These are phyloP conservation scores for Emys orbicularis DNA, from an alignment of 2,797 vertebrate genomes.

Conservation along the genomic window DNA sequence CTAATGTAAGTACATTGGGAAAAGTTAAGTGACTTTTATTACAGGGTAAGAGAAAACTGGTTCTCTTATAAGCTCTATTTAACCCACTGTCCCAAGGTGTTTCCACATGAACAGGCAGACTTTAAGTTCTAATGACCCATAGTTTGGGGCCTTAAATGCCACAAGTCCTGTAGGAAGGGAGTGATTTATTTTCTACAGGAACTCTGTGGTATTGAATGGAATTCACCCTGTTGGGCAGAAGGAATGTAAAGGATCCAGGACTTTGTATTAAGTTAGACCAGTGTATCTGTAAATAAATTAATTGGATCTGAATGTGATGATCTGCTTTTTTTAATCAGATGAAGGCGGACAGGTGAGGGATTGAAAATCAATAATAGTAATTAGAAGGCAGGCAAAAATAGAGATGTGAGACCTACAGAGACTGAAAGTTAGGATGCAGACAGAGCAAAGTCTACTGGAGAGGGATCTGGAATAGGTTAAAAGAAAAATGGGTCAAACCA, in stretches of 20 bases:
- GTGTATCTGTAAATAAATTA: neutral
- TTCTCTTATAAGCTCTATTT: no score
- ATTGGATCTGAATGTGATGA: neutral
- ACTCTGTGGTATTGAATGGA: neutral
- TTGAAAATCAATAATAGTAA: neutral
- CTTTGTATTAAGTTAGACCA: neutral
- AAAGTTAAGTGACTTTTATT: neutral
- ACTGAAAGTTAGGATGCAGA: neutral
- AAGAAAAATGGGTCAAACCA: no score
- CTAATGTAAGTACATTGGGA: neutral
- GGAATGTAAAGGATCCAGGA: neutral
- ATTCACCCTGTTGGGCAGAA: neutral
- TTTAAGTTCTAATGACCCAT: neutral
- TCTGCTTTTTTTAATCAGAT: neutral
- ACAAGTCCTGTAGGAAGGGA: neutral
- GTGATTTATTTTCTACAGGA: neutral
- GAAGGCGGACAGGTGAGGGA: neutral
- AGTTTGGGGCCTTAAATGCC: neutral
- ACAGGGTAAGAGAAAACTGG: neutral
- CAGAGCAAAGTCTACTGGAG: accelerated
- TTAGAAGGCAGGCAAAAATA: neutral
- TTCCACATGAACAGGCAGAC: no score
- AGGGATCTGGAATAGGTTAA: neutral
- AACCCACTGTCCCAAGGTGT: no score
- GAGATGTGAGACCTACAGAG: neutral